Base-by-base conservation (phyloP, 2,888 invertebrate genomes). In the Chrysolina oricalcia region DNA sequence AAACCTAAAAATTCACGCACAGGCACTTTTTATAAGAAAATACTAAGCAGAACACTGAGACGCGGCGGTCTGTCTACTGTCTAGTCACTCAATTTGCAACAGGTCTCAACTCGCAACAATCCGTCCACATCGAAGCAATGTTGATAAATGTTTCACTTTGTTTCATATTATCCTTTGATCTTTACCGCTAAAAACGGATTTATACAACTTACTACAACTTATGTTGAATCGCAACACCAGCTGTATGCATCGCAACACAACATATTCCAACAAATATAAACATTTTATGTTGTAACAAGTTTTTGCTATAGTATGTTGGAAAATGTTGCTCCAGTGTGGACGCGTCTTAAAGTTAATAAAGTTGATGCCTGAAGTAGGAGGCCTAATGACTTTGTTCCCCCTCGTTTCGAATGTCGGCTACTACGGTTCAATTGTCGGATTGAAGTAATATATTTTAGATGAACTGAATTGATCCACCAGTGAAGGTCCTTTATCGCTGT, bases 401-500 rank as follows among this genome's bases (percentile, higher is more conserved):
- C 48, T 80, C 70, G 43, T 79, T 79, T 46, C 72, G 67, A 15
- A 80, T 73, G 46, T 80, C 79, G 5, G 78, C 63, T 5, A 79
- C 80, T 13, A 79, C 80, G n/a, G 80, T 79, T 13, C 71, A 43
- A 69, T 81, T 78, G 80, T 80, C 79, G 15, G 78, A 76, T 63
- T 81, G 80, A n/a, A 81, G 17, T 35, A 78, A 27, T 13, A 77
- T 40, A 10, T 40, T 41, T 15, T 17, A 13, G 62, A n/a, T 56
- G 21, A 10, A 64, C 10, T 50, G 77, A 71, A 46, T 69, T 19
- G 5, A 80, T 19, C 80, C 79, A 80, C 79, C 78, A 79, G 21
- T 48, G 19, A 40, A 62, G 9, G 50, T 75, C 73, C 23, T 21
- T 10, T 15, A 74, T 23, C n/a, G 50, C 75, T 11, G 17, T n/a